Base-by-base conservation (phyloP, 2,888 invertebrate genomes). In the Drosophila hamatofila region DNA sequence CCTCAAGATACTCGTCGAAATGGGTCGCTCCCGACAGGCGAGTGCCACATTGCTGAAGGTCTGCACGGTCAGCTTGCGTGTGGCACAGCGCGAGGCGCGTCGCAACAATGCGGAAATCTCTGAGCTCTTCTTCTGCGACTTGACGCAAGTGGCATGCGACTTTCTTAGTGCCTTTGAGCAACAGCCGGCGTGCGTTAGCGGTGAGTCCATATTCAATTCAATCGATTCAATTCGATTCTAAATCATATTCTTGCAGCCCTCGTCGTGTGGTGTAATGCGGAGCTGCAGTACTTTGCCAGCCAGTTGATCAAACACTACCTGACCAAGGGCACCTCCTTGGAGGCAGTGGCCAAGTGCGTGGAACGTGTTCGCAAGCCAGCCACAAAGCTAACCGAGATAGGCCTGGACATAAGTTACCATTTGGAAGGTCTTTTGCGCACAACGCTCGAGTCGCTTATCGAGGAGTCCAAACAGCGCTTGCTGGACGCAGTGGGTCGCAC, bases 391-490 rank as follows among this genome's bases (percentile, higher is more conserved):
- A 95, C 94, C 90, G 94, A 95, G 87, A 94, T 95, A 83, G 99
- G 99, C 2, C 94, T 99, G 84, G 99, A 99, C 93, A 94, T 99
- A 67, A 96, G 96, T 76, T 99, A 98, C 92, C 97, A 97, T 91
- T 94, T 99, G 83, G 97, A 98, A 91, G 96, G 97, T 27, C 95
- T 97, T 74, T 93, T 99, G 68, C 94, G 97, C 74, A 94, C 95
- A 14, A 96, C 97, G 0, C 83, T 93, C 0, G 92, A 92, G 25
- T 89, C 92, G 7, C 80, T 93, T 7, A 91, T 93, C 25, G 92
- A 93, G 41, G 93, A 93, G 56, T 93, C 93, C 6, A 90, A 91
- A 3, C 75, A 90, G 56, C 91, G 93, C 5, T 62, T 93, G 25
- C 64, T 93, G 25, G 93, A 93, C 58, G 91, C 92, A 0, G 90